A percentile compares a stretch with the other conserved stretches of the same genome.
Conservation (phyloP, 2,797 vertebrate species). For the Eleutherodactylus coqui region DNA sequence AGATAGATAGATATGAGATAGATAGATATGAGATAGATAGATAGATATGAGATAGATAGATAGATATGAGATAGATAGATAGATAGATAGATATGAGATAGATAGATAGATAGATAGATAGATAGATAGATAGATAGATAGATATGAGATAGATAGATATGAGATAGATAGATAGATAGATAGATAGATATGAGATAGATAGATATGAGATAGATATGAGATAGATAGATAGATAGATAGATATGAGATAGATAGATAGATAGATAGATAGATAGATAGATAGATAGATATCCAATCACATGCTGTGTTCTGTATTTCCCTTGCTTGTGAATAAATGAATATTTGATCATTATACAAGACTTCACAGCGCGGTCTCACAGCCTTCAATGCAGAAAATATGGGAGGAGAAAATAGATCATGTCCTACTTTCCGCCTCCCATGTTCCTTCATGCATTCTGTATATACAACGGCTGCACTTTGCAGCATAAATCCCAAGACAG, state of each 20-base stretch:
- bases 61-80: neutral
- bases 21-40: neutral
- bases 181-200: too few relatives aligned
- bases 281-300: neutral
- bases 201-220: too few relatives aligned
- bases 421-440: constrained; percentile 1
- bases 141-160: too few relatives aligned
- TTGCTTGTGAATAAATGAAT: neutral
- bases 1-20: too few relatives aligned
- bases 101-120: too few relatives aligned
- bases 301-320: neutral
- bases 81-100: neutral
- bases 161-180: too few relatives aligned
- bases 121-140: too few relatives aligned
- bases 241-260: neutral
- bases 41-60: too few relatives aligned
- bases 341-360: constrained; percentile 1
- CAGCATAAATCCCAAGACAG: neutral
- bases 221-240: too few relatives aligned
- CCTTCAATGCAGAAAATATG: neutral
- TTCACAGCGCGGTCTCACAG: neutral
- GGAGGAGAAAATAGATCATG: constrained; percentile 13
- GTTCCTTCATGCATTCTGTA: neutral
- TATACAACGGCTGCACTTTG: neutral
- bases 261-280: neutral